A percentile compares a stretch with the other conserved stretches of the same genome.
Evolutionary conservation across 2,888 invertebrate genomes (phyloP).

Genomic region (Luffia ferchaultella): DNA sequence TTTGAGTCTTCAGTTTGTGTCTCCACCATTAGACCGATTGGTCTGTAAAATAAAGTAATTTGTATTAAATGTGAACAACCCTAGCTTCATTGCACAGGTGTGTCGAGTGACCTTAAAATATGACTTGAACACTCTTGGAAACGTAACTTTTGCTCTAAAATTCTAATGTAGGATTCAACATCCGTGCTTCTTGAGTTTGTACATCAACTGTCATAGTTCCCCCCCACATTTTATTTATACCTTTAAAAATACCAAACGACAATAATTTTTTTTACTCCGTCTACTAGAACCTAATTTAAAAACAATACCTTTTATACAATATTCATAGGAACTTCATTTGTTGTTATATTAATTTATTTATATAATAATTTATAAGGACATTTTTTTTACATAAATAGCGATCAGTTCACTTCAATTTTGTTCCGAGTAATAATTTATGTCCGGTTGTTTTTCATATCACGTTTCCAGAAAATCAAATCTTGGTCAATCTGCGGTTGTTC

Average conservation of each 20-base stretch:
- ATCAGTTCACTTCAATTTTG: slow-evolving; percentile 54
- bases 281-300: slow-evolving; percentile 66
- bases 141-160: slow-evolving; percentile 58
- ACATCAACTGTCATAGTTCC: not conserved
- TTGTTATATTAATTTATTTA: slow-evolving; percentile 64
- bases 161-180: slow-evolving; percentile 61
- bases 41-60: too few relatives aligned
- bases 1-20: too few relatives aligned
- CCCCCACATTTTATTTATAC: not conserved
- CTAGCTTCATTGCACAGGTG: too few relatives aligned
- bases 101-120: too few relatives aligned
- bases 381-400: slow-evolving; percentile 62
- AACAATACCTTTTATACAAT: slow-evolving; percentile 64
- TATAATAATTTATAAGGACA: slow-evolving; percentile 62
- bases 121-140: slow-evolving; percentile 59
- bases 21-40: too few relatives aligned
- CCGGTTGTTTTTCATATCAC: slow-evolving; percentile 30
- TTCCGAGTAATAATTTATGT: slow-evolving; percentile 14
- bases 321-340: slow-evolving; percentile 67
- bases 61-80: too few relatives aligned
- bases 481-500: slow-evolving; percentile 35
- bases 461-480: slow-evolving; percentile 56
- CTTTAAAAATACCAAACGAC: slow-evolving; percentile 60
- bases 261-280: slow-evolving; percentile 54
- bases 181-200: slow-evolving; percentile 66